Evolutionary conservation across 2,797 vertebrate species (phyloP).

Genomic region (Neomorphus geoffroyi): DNA sequence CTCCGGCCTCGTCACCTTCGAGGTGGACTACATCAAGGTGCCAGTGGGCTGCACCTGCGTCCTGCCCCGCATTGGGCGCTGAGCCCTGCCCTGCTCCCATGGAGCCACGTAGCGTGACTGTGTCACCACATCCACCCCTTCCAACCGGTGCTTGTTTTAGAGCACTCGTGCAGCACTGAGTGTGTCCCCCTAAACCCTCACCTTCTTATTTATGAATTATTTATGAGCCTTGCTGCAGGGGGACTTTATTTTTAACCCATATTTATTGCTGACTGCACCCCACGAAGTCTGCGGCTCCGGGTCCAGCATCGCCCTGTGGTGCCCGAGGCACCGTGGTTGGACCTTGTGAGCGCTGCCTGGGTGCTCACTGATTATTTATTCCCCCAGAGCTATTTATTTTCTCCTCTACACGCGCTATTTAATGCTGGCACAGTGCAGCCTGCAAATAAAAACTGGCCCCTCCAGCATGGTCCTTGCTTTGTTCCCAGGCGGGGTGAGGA

Average conservation of each 20-base stretch:
- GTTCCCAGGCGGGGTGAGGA: rapidly evolving
- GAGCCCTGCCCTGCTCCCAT: background rate
- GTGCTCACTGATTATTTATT: slow-evolving; percentile 35
- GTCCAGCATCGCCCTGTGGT: background rate
- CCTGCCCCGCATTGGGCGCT: slow-evolving; percentile 48
- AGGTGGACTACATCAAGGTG: slow-evolving; percentile 68
- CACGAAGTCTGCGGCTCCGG: background rate
- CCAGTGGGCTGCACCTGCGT: slow-evolving; percentile 86
- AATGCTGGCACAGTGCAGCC: background rate
- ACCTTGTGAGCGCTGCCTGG: background rate
- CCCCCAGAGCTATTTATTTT: slow-evolving; percentile 20
- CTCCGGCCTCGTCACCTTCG: slow-evolving; percentile 25
- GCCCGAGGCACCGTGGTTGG: rapidly evolving
- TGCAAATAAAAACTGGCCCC: background rate
- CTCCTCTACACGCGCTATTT: background rate
- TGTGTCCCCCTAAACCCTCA: background rate
- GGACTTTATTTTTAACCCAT: background rate
- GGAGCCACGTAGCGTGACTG: slow-evolving; percentile 57
- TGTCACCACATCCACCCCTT: slow-evolving; percentile 6
- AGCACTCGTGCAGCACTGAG: slow-evolving; percentile 59
- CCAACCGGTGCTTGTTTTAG: slow-evolving; percentile 78
- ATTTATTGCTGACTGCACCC: slow-evolving; percentile 25
- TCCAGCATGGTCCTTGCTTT: rapidly evolving
- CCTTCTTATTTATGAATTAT: slow-evolving; percentile 37
- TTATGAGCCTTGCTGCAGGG: slow-evolving; percentile 7